phyloP scores from a whole-genome alignment of 1,140 invertebrate species.

The Cyclina sinensis region DNA sequence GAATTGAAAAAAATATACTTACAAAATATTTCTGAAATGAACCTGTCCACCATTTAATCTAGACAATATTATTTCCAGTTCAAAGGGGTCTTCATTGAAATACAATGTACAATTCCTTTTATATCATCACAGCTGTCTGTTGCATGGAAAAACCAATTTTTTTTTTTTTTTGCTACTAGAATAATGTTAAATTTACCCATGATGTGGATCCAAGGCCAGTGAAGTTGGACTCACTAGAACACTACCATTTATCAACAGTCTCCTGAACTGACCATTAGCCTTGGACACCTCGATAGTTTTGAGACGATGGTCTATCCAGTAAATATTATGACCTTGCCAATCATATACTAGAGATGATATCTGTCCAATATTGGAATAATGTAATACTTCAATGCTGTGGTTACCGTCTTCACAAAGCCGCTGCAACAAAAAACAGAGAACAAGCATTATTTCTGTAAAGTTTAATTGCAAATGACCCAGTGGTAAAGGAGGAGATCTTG shows the following conservation, averaged over 20 bases:
- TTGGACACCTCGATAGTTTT: constrained; percentile 91
- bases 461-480: too few species aligned
- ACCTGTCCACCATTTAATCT: too few species aligned
- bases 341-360: constrained; percentile 77
- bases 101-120: too few species aligned
- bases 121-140: too few species aligned
- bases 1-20: too few species aligned
- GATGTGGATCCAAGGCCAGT: constrained; percentile 77
- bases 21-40: too few species aligned
- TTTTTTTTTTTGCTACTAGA: too few species aligned
- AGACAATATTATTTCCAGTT: too few species aligned
- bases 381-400: constrained; percentile 89
- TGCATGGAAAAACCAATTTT: too few species aligned
- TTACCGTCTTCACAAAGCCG: constrained; percentile 69
- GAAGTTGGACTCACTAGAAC: constrained; percentile 69
- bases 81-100: too few species aligned
- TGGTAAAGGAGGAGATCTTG: too few species aligned
- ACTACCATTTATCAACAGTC: constrained; percentile 69
- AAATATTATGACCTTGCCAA: constrained; percentile 81
- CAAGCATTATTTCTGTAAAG: too few species aligned
- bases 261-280: constrained; percentile 89
- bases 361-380: constrained; percentile 85
- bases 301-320: constrained; percentile 80
- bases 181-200: constrained; percentile 79
- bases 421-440: constrained; percentile 32